Conservation (phyloP, 1,140 invertebrate species). For the Dolichoris vasculosae region DNA sequence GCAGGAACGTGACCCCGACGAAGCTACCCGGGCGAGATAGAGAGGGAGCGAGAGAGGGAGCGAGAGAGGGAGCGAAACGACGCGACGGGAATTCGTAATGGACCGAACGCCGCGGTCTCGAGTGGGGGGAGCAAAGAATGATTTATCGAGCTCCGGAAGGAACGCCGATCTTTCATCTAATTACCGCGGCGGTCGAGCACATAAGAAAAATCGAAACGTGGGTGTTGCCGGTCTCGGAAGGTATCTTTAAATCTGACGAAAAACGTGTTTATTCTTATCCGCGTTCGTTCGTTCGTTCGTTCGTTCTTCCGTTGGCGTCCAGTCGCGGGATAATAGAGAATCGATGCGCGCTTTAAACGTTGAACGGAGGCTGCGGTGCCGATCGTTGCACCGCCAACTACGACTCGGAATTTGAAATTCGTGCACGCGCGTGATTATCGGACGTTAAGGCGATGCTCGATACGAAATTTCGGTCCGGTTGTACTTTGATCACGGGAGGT, state of each 20-base stretch:
- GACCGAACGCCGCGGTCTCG: not conserved
- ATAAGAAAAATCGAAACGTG: constrained; percentile 7
- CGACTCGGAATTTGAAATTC: not conserved
- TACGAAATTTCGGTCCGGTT: not conserved
- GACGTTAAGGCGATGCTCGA: not conserved
- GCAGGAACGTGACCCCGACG: constrained; percentile 18
- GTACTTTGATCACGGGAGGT: not conserved
- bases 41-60: not conserved
- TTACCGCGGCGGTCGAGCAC: constrained; percentile 5
- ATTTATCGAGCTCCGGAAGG: constrained; percentile 18
- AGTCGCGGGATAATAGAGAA: not conserved
- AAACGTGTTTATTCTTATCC: not conserved
- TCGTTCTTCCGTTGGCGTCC: not conserved
- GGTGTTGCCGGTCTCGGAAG: not conserved
- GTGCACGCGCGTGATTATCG: not conserved
- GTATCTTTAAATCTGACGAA: not conserved
- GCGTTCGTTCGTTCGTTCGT: not conserved
- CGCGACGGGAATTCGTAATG: constrained; percentile 34
- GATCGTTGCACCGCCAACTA: not conserved
- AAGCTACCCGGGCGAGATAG: not conserved
- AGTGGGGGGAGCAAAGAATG: constrained; percentile 30
- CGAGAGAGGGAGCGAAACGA: not conserved
- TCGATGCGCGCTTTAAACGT: not conserved
- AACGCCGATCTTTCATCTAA: constrained; percentile 24
- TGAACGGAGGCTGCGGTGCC: not conserved